Evolutionary conservation across 2,888 invertebrate species (phyloP).

Genomic region (Aradus depressus): DNA sequence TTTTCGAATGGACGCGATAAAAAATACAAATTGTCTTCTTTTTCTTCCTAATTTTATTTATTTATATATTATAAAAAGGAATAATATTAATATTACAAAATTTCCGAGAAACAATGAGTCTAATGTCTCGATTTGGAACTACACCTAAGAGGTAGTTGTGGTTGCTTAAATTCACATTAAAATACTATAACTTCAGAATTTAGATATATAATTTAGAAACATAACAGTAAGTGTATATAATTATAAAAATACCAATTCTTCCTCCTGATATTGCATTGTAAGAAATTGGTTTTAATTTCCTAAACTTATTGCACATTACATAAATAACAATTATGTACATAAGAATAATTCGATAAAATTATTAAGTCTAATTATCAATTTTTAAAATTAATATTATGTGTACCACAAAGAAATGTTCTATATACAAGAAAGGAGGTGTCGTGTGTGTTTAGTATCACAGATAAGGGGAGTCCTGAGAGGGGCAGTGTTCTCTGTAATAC

Average conservation of each 20-base stretch:
- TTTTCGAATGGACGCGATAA: too few species aligned
- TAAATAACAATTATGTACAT: conserved; percentile 14
- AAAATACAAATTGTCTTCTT: too few species aligned
- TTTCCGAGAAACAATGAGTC: too few species aligned
- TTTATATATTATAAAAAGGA: too few species aligned
- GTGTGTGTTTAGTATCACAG: conserved; percentile 18
- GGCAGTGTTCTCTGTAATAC: conserved; percentile 17
- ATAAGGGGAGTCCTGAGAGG: conserved; percentile 13
- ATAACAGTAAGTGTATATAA: conserved; percentile 10
- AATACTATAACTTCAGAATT: conserved; percentile 25
- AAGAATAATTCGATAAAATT: conserved; percentile 8
- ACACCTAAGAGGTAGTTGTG: conserved; percentile 26
- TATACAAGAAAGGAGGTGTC: too few species aligned
- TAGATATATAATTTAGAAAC: conserved; percentile 24
- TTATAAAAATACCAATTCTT: background rate
- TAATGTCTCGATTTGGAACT: too few species aligned
- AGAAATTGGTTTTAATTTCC: conserved; percentile 4
- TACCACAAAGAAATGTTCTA: conserved; percentile 7
- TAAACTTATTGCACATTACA: conserved; percentile 16
- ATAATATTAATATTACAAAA: too few species aligned
- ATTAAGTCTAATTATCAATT: conserved; percentile 6
- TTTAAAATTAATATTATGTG: conserved; percentile 10
- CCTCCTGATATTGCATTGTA: conserved; percentile 3
- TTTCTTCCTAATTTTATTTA: too few species aligned
- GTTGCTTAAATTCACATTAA: conserved; percentile 26